These are phyloP conservation scores for Poecilia wingei DNA, from an alignment of 2,797 vertebrate genomes.

Conservation along the genomic window DNA sequence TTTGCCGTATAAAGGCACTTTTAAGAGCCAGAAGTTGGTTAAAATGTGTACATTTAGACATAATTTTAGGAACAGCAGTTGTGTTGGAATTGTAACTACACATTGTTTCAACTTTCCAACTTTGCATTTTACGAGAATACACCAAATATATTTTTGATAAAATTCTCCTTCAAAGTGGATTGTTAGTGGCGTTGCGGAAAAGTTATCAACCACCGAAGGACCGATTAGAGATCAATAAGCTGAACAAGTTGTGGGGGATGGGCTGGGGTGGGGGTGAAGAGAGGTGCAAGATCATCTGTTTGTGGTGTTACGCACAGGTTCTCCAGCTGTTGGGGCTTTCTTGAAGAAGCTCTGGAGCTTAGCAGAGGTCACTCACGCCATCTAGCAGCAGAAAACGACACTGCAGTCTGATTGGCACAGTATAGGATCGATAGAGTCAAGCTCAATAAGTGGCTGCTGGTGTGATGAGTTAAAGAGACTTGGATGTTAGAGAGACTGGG, in stretches of 20 bases:
- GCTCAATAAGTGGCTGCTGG: conserved; percentile 2
- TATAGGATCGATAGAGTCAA: conserved; percentile 26
- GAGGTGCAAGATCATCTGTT: conserved; percentile 8
- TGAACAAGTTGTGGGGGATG: conserved; percentile 14
- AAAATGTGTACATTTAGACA: neutral
- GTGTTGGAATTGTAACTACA: neutral
- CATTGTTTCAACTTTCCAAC: neutral
- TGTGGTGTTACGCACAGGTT: conserved; percentile 13
- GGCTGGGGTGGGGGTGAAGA: neutral
- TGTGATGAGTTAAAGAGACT: neutral
- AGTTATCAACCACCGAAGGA: neutral
- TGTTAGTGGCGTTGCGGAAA: neutral
- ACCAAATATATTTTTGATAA: neutral
- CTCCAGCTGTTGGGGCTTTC: conserved; percentile 22
- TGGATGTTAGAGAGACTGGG: neutral
- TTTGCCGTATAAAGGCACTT: neutral
- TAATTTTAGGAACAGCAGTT: neutral
- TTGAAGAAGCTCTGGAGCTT: conserved; percentile 17
- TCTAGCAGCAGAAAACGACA: conserved; percentile 72
- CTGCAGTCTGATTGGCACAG: conserved; percentile 50
- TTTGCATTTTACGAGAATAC: neutral
- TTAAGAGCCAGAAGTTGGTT: neutral
- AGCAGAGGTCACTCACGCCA: conserved; percentile 75
- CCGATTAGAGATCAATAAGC: conserved; percentile 22
- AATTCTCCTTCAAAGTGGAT: neutral